These are phyloP conservation scores for Mimas tiliae DNA, from an alignment of 2,888 invertebrate species.

Conservation along the genomic window DNA sequence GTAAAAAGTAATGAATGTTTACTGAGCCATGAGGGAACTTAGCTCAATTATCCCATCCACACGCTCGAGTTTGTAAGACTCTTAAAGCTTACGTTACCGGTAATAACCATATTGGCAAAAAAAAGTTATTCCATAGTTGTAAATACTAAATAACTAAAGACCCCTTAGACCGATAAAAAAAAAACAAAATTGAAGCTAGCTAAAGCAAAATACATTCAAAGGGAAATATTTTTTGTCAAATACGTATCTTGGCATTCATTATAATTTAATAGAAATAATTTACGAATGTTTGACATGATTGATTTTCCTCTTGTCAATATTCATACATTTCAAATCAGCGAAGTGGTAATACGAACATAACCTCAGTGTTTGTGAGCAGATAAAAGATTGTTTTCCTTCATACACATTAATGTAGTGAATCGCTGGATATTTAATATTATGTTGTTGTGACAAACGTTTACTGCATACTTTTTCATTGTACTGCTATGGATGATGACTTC, in stretches of 20 bases:
- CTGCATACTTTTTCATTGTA: constrained; percentile 53
- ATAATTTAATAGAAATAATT: constrained; percentile 2
- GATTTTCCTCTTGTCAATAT: constrained; percentile 3
- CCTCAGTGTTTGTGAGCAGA: constrained; percentile 56
- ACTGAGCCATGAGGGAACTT: no score
- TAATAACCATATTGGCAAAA: no score
- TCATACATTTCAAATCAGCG: constrained; percentile 37
- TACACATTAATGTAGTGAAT: constrained; percentile 35
- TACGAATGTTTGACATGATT: constrained; percentile 10
- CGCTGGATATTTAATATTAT: constrained; percentile 37
- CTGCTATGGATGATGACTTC: constrained; percentile 83
- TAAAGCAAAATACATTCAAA: constrained; percentile 13
- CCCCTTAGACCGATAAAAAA: neutral
- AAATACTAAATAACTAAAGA: no score
- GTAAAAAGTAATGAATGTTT: no score
- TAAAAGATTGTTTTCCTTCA: constrained; percentile 42
- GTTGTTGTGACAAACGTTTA: constrained; percentile 55
- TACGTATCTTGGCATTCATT: constrained; percentile 1
- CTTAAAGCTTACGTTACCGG: no score
- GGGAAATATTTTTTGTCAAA: constrained; percentile 12
- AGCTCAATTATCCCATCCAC: no score
- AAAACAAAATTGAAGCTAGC: neutral
- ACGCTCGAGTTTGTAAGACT: no score
- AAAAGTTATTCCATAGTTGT: no score
- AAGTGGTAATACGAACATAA: constrained; percentile 62